These are phyloP conservation scores for Gonatopus flavifemur DNA, from an alignment of 1,140 invertebrate genomes.

Conservation along the genomic window DNA sequence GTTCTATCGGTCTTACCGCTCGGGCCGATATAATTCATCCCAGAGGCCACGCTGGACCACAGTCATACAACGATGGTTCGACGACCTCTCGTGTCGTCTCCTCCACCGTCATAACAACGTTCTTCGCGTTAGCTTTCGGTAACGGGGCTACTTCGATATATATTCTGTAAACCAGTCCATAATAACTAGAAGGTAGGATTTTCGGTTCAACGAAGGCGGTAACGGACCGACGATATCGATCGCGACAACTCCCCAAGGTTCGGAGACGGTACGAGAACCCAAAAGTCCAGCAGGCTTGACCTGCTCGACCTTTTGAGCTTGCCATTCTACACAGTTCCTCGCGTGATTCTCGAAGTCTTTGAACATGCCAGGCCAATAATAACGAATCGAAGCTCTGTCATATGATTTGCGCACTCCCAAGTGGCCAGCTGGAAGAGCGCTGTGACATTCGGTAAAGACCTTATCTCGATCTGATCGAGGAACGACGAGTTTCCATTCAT, in stretches of 20 bases:
- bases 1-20: too few species aligned
- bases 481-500: too few species aligned
- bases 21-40: too few species aligned
- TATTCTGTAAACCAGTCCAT: constrained; percentile 42
- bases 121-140: constrained; percentile 2
- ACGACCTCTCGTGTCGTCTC: too few species aligned
- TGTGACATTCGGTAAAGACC: constrained; percentile 7
- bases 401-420: constrained; percentile 43
- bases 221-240: constrained; percentile 39
- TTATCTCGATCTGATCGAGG: constrained; percentile 11
- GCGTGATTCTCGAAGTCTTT: constrained; percentile 26
- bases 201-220: constrained; percentile 28
- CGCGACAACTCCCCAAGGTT: constrained; percentile 31
- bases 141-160: constrained; percentile 21
- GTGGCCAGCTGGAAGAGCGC: constrained; percentile 40
- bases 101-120: too few species aligned
- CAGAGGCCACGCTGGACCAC: too few species aligned
- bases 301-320: constrained; percentile 27
- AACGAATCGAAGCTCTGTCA: not conserved
- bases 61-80: too few species aligned
- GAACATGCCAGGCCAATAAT: constrained; percentile 20
- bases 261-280: constrained; percentile 10
- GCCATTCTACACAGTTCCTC: constrained; percentile 16
- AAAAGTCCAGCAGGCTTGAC: constrained; percentile 27
- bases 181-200: constrained; percentile 38